Evolutionary conservation across 2,113 vertebrate genomes (phyloP).

Genomic region (Dryoscopus gambensis): DNA sequence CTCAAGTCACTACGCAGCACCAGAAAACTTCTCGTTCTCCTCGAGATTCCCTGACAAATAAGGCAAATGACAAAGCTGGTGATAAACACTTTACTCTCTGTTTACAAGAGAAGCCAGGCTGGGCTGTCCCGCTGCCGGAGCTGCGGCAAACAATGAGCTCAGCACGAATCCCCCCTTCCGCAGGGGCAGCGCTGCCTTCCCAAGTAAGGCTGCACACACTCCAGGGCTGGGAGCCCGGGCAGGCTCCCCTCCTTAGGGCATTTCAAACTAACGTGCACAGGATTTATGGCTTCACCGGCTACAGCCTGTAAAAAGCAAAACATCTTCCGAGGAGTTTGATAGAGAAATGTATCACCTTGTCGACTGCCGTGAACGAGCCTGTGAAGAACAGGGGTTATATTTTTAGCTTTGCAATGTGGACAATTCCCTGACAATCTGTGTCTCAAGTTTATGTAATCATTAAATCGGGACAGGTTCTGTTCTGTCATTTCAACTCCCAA

Average conservation of each 20-base stretch:
- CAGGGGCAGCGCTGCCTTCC: constrained; percentile 15
- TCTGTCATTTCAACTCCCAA: neutral
- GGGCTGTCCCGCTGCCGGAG: constrained; percentile 28
- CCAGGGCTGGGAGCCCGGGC: neutral
- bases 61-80: constrained; percentile 56
- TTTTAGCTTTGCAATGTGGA: neutral
- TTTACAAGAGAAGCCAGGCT: constrained; percentile 60
- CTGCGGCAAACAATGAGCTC: constrained; percentile 63
- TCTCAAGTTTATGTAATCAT: neutral
- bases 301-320: neutral
- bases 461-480: neutral
- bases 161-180: constrained; percentile 21
- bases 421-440: neutral
- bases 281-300: neutral
- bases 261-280: neutral
- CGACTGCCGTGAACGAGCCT: rapidly evolving
- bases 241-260: neutral
- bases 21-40: constrained; percentile 64
- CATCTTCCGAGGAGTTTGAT: neutral
- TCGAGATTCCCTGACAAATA: constrained; percentile 73
- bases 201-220: constrained; percentile 63
- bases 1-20: constrained; percentile 25
- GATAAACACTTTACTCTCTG: constrained; percentile 66
- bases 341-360: neutral
- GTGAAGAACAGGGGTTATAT: rapidly evolving